phyloP scores from a whole-genome alignment of 1,140 invertebrate species.

The Mamestra configurata region DNA sequence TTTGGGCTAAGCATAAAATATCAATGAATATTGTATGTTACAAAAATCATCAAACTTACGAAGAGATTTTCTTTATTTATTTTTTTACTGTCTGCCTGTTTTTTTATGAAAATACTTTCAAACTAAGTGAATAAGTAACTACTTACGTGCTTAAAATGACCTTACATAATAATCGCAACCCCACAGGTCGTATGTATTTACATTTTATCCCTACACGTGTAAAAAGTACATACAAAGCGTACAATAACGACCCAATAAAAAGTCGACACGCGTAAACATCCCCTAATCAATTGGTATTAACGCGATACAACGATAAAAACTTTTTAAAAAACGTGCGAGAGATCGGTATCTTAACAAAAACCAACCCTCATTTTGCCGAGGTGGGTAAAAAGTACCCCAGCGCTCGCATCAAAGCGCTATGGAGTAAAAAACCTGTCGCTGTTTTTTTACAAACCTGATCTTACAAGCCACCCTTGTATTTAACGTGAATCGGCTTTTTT shows the following conservation, averaged over 20 bases:
- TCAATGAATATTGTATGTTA: too few species aligned
- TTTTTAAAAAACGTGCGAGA: slow-evolving; percentile 82
- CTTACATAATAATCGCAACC: too few species aligned
- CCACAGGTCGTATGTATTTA: background rate
- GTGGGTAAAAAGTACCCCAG: slow-evolving; percentile 71
- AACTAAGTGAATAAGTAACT: too few species aligned
- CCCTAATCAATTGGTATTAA: slow-evolving; percentile 77
- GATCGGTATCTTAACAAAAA: slow-evolving; percentile 79
- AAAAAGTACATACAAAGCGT: slow-evolving; percentile 48
- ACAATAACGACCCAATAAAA: slow-evolving; percentile 59
- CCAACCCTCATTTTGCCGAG: slow-evolving; percentile 60
- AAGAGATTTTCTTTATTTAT: too few species aligned
- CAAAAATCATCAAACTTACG: too few species aligned
- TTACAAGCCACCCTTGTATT: slow-evolving; percentile 53
- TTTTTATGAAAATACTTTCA: too few species aligned
- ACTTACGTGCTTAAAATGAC: too few species aligned
- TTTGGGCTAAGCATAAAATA: slow-evolving; percentile 40
- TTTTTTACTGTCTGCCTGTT: too few species aligned
- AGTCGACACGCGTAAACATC: slow-evolving; percentile 78
- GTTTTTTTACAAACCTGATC: slow-evolving; percentile 78
- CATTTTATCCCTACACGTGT: background rate
- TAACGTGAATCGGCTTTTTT: slow-evolving; percentile 56
- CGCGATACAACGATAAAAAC: slow-evolving; percentile 71
- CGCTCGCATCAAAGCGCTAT: slow-evolving; percentile 66
- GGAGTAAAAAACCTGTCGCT: slow-evolving; percentile 67